These are phyloP conservation scores for Clarias laeviceps DNA, from an alignment of 2,797 vertebrate genomes.

Conservation along the genomic window DNA sequence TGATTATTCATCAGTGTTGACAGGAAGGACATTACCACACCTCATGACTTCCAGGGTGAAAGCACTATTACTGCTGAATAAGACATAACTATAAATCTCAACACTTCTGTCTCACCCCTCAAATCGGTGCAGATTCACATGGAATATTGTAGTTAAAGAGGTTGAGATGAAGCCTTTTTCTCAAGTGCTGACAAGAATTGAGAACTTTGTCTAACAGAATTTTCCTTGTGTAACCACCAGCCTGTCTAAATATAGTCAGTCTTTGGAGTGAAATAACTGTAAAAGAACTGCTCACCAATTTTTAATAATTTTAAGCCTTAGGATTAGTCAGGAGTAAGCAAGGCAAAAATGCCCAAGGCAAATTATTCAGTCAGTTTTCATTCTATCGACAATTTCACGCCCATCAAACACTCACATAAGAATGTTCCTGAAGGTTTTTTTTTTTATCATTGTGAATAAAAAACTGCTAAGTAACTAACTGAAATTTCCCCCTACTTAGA, in stretches of 20 bases:
- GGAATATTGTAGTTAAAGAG: constrained; percentile 18
- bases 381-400: not conserved
- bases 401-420: not conserved
- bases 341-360: not conserved
- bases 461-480: not conserved
- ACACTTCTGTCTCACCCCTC: constrained; percentile 13
- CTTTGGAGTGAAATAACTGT: constrained; percentile 2
- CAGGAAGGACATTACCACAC: constrained; percentile 45
- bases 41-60: constrained; percentile 45
- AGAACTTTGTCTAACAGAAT: constrained; percentile 8
- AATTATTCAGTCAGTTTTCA: not conserved
- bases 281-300: not conserved
- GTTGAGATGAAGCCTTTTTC: constrained; percentile 15
- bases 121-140: constrained; percentile 23
- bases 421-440: not conserved
- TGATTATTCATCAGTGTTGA: constrained; percentile 48
- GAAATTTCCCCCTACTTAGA: not conserved
- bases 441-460: not conserved
- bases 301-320: not conserved
- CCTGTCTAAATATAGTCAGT: not conserved
- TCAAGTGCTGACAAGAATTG: not conserved
- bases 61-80: constrained; percentile 40
- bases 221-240: not conserved
- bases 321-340: not conserved
- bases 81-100: constrained; percentile 43